Percentiles rank a stretch among this genome's conserved stretches.
phyloP scores from a whole-genome alignment of 1,140 invertebrate genomes.

The Heliconius eleuchia region DNA sequence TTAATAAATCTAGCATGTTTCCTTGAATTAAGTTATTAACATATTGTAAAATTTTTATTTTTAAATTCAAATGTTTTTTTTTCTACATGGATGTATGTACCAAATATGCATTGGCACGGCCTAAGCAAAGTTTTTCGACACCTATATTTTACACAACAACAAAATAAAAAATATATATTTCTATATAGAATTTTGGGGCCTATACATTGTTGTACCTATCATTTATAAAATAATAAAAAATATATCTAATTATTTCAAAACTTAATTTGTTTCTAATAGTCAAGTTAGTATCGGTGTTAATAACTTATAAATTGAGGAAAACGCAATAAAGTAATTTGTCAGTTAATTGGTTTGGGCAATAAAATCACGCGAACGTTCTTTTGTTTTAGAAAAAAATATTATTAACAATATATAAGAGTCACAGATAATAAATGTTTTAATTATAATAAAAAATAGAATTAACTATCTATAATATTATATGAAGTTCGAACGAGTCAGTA shows the following conservation, averaged over 20 bases:
- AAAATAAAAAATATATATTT: no score
- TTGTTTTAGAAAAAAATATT: neutral
- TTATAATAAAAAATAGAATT: neutral
- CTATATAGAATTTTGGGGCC: neutral
- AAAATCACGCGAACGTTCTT: slow-evolving; percentile 23
- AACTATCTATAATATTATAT: neutral
- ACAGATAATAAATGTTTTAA: slow-evolving; percentile 2
- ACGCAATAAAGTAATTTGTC: slow-evolving; percentile 17
- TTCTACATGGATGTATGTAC: no score
- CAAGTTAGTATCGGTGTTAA: slow-evolving; percentile 28
- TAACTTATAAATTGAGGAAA: slow-evolving; percentile 27
- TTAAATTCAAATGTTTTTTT: no score
- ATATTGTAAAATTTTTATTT: no score
- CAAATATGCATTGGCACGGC: no score
- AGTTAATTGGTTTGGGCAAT: slow-evolving; percentile 16
- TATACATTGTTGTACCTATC: neutral
- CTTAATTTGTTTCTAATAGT: slow-evolving; percentile 29
- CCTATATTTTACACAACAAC: neutral
- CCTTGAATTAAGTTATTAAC: no score
- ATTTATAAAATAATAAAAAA: slow-evolving; percentile 2
- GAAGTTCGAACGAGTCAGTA: slow-evolving; percentile 12
- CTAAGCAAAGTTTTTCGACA: no score
- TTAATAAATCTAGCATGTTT: no score
- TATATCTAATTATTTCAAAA: neutral
- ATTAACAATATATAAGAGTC: neutral